Base-by-base conservation (phyloP, 2,797 vertebrate species). In the Anomalospiza imberbis region DNA sequence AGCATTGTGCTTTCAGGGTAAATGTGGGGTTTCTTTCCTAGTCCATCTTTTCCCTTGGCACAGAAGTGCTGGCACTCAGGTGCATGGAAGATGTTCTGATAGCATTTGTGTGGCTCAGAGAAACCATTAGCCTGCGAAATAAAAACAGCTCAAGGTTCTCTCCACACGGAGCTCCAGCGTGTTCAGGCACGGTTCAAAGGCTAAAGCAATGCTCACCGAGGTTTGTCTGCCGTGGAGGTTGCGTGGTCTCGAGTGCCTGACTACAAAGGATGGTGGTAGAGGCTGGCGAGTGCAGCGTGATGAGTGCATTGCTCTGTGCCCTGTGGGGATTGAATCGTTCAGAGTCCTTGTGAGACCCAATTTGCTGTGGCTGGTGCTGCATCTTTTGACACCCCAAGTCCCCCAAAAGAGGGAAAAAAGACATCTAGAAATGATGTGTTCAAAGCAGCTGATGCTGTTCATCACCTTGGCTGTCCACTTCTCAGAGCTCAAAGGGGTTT, bases 181-280 rank as follows among this genome's bases (percentile, higher is more conserved):
- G 95, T 95, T 67, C 79, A 71, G 94, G 80, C 96, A 92, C 0
- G 6, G 95, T 76, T 94, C 94, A 93, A 94, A 96, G 42, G 73
- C 73, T 88, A 13, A 60, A 85, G 53, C 60, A 60, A 12, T 9
- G 74, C 66, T 79, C 47, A 18, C 6, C 1, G 67, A 53, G 67
- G 16, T 87, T 79, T 57, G 45, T 60, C 88, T 90, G 83, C 77
- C 0, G 1, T 54, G 29, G 62, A 84, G 70, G 15, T 13, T 75
- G 66, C 18, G 4, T 47, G 80, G 19, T 84, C 88, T 89, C 26
- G 8, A 50, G n/a, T 42, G 66, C 60, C 82, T 74, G 85, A 76
- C 76, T 90, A 89, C 88, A 96, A 76, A 88, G 94, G 51, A n/a
- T 36, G 94, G 88, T 86, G 66, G 83, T 1, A 16, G 76, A 79